Conservation (phyloP, 2,797 vertebrate genomes). For the Myotis myotis region DNA sequence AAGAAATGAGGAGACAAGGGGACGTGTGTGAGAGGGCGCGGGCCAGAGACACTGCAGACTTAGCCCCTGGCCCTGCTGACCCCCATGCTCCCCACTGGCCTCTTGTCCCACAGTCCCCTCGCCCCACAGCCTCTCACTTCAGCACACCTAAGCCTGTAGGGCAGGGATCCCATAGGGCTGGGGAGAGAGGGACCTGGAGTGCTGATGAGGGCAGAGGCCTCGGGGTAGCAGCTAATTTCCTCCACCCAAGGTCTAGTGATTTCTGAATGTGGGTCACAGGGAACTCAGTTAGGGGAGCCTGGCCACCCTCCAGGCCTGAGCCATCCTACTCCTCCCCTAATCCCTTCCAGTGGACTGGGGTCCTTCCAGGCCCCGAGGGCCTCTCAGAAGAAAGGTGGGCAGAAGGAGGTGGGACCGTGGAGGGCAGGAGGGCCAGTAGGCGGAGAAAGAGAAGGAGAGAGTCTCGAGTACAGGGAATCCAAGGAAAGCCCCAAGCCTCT, state of each 20-base stretch:
- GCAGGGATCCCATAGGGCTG: background rate
- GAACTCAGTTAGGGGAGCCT: background rate
- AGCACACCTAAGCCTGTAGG: background rate
- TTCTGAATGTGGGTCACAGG: background rate
- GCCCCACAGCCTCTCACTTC: background rate
- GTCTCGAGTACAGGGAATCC: background rate
- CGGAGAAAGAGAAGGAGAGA: background rate
- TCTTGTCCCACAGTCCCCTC: background rate
- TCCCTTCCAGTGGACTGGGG: background rate
- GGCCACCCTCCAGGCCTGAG: background rate
- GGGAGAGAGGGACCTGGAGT: background rate
- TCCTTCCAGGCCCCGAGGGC: background rate
- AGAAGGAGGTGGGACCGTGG: background rate
- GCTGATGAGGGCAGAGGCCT: background rate
- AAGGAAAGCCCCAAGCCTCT: background rate
- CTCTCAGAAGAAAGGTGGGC: background rate
- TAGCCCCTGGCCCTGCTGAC: background rate
- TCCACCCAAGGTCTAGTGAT: background rate
- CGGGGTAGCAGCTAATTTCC: background rate
- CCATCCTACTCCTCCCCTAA: background rate
- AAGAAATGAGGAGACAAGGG: slow-evolving; percentile 71
- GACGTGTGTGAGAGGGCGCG: slow-evolving; percentile 30
- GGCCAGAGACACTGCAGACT: slow-evolving; percentile 4
- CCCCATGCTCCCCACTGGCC: background rate
- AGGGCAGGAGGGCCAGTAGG: background rate